These are phyloP conservation scores for Apis laboriosa DNA, from an alignment of 1,140 invertebrate species.

Conservation along the genomic window DNA sequence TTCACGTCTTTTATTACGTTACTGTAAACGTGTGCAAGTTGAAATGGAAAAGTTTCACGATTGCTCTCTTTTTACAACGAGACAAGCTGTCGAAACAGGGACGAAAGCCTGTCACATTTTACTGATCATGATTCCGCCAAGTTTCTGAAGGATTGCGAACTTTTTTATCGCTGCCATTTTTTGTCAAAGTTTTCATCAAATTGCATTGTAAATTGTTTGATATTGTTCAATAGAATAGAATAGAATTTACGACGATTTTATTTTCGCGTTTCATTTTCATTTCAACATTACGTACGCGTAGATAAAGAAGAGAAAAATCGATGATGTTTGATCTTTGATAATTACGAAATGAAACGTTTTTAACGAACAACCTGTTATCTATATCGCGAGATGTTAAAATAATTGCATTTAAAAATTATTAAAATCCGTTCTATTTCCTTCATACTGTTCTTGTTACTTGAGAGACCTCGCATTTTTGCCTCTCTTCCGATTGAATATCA, in stretches of 20 bases:
- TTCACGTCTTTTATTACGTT: slow-evolving; percentile 14
- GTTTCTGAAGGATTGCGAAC: no score
- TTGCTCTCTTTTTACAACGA: slow-evolving; percentile 13
- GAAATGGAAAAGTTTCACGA: slow-evolving; percentile 24
- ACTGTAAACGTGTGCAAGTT: not conserved
- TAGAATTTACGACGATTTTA: not conserved
- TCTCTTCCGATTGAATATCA: slow-evolving; percentile 47
- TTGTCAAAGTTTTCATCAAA: not conserved
- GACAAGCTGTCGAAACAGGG: not conserved
- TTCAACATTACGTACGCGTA: slow-evolving; percentile 51
- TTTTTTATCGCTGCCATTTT: slow-evolving; percentile 34
- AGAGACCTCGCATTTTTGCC: slow-evolving; percentile 37
- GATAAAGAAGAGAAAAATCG: slow-evolving; percentile 29
- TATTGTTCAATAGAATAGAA: not conserved
- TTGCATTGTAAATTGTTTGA: not conserved
- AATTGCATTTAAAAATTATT: not conserved
- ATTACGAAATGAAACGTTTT: slow-evolving; percentile 36
- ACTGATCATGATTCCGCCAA: slow-evolving; percentile 2
- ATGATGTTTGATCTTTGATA: not conserved
- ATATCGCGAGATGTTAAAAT: not conserved
- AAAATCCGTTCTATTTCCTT: not conserved
- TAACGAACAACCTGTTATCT: slow-evolving; percentile 10
- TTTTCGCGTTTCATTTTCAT: slow-evolving; percentile 14
- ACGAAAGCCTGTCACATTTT: no score
- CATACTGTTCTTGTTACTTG: not conserved